Percentiles rank a stretch among this genome's conserved stretches.
Evolutionary conservation across 2,113 vertebrate genomes (phyloP).

Genomic region (Rhinolophus sinicus): DNA sequence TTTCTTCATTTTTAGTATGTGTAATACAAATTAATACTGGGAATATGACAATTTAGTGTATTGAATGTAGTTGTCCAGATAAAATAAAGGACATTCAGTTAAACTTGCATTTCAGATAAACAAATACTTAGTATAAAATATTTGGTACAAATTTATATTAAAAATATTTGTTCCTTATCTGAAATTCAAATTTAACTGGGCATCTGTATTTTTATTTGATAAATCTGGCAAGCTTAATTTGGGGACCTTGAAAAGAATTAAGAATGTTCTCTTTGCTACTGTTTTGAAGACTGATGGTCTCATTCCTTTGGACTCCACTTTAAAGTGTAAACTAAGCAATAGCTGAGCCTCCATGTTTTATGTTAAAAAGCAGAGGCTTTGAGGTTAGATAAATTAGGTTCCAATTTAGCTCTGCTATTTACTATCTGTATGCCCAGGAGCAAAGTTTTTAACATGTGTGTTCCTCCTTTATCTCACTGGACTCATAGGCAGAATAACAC

Average conservation of each 20-base stretch:
- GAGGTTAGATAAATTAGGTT: neutral
- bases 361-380: neutral
- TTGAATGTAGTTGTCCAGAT: neutral
- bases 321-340: neutral
- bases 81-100: neutral
- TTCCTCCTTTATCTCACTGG: neutral
- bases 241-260: neutral
- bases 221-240: neutral
- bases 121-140: neutral
- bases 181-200: neutral
- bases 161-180: neutral
- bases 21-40: neutral
- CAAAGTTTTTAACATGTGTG: neutral
- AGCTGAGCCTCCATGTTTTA: neutral
- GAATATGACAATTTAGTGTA: neutral
- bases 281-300: neutral
- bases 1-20: neutral
- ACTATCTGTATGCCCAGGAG: neutral
- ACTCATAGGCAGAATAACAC: neutral
- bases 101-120: slow-evolving; percentile 11
- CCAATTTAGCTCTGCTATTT: neutral
- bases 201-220: neutral
- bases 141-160: neutral
- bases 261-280: neutral
- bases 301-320: neutral